A percentile compares a stretch with the other conserved stretches of the same genome.
Conservation (phyloP, 1,140 invertebrate genomes). For the Lucilia cuprina region DNA sequence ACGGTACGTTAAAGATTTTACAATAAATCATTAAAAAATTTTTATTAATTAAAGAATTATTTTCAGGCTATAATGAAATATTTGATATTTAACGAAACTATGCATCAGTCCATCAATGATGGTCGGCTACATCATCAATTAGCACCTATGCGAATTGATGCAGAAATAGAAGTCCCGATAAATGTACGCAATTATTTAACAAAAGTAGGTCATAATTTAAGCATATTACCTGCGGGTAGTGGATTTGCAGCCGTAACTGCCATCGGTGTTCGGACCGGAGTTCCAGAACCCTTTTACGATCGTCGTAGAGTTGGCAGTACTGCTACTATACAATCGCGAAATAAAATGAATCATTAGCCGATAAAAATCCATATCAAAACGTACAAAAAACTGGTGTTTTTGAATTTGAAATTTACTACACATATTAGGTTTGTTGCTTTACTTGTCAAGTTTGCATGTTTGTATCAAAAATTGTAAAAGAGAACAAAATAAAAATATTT, state of each 20-base stretch:
- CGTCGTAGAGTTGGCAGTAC: constrained; percentile 64
- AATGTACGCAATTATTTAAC: constrained; percentile 49
- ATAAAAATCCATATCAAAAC: not conserved
- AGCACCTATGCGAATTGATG: constrained; percentile 78
- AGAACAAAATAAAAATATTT: no score
- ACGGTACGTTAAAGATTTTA: constrained; percentile 37
- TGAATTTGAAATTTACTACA: no score
- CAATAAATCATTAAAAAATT: not conserved
- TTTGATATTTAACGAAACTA: constrained; percentile 74
- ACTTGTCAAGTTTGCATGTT: no score
- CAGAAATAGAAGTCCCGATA: constrained; percentile 47
- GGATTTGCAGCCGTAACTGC: constrained; percentile 66
- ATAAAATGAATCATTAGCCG: constrained; percentile 55
- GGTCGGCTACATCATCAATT: constrained; percentile 93
- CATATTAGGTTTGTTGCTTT: no score
- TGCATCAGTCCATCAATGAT: constrained; percentile 82
- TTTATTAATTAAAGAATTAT: not conserved
- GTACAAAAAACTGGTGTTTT: no score
- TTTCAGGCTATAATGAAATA: constrained; percentile 72
- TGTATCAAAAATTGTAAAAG: no score
- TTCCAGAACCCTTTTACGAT: constrained; percentile 60
- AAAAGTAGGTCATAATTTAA: constrained; percentile 62
- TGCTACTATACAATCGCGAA: constrained; percentile 57
- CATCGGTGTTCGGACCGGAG: constrained; percentile 55
- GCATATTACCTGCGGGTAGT: constrained; percentile 53